phyloP scores from a whole-genome alignment of 2,888 invertebrate species.

The Platycnemis pennipes region DNA sequence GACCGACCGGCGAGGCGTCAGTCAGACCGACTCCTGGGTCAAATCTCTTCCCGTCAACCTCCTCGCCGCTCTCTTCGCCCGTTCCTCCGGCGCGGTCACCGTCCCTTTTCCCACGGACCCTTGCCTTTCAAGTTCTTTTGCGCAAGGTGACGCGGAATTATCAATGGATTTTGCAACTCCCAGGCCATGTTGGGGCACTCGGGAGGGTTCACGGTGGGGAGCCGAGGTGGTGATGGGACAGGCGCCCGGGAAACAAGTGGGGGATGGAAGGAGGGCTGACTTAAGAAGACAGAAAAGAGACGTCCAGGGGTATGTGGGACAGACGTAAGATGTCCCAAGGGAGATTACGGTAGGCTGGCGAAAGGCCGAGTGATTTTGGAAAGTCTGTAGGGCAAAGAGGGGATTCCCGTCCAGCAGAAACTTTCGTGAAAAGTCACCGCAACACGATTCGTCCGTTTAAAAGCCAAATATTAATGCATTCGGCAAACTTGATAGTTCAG shows the following conservation, averaged over 20 bases:
- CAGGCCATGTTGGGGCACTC: not conserved
- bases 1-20: not conserved
- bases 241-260: not conserved
- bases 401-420: too few species aligned
- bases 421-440: too few species aligned
- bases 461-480: too few species aligned
- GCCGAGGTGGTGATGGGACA: not conserved
- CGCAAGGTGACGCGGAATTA: not conserved
- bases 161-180: not conserved
- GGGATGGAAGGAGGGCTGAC: not conserved
- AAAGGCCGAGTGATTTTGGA: too few species aligned
- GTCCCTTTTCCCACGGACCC: not conserved
- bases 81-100: not conserved
- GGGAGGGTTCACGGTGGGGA: too few species aligned
- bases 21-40: not conserved
- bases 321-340: not conserved
- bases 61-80: not conserved
- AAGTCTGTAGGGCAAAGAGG: too few species aligned
- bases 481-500: too few species aligned
- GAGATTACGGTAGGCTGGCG: too few species aligned
- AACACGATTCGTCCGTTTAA: too few species aligned
- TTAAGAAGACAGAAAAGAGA: not conserved
- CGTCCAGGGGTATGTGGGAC: not conserved
- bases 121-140: not conserved
- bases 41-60: not conserved